Evolutionary conservation across 2,113 vertebrate genomes (phyloP).

Genomic region (Hiodon tergisus): DNA sequence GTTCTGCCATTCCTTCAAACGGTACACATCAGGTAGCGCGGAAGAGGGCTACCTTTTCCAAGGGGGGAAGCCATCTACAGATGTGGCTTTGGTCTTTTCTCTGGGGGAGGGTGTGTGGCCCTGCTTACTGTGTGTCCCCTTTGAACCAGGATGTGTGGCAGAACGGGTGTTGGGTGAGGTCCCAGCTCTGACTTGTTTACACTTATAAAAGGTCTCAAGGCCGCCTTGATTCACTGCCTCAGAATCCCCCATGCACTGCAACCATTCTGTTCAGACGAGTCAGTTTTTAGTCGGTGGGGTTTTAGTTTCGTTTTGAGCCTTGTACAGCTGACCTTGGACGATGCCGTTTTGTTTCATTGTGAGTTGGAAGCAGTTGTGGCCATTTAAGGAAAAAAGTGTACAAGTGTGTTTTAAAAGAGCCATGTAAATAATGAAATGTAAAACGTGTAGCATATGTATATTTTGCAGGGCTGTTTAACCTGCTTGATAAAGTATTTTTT

Average conservation of each 20-base stretch:
- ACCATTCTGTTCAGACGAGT: slow-evolving; percentile 32
- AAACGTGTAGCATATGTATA: slow-evolving; percentile 97
- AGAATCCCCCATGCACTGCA: slow-evolving; percentile 58
- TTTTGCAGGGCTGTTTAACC: slow-evolving; percentile 70
- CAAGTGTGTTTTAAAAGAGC: slow-evolving; percentile 62
- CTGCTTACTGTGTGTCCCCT: slow-evolving; percentile 40
- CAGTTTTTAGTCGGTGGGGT: too few species aligned
- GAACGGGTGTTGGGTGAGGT: slow-evolving; percentile 31
- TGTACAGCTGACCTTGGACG: slow-evolving; percentile 32
- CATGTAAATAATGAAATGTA: slow-evolving; percentile 94
- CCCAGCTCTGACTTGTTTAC: slow-evolving; percentile 55
- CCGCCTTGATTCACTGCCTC: slow-evolving; percentile 33
- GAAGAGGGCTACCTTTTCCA: slow-evolving; percentile 48
- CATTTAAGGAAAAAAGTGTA: slow-evolving; percentile 51
- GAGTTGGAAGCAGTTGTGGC: slow-evolving; percentile 56
- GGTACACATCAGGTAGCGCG: slow-evolving; percentile 39
- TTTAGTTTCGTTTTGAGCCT: slow-evolving; percentile 32
- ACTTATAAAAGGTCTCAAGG: slow-evolving; percentile 25
- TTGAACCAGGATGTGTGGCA: slow-evolving; percentile 20
- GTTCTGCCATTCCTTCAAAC: slow-evolving; percentile 13
- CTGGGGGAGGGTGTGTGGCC: slow-evolving; percentile 18
- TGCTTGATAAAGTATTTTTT: slow-evolving; percentile 90
- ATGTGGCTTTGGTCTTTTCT: slow-evolving; percentile 21
- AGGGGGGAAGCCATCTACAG: slow-evolving; percentile 7
- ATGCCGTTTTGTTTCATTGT: slow-evolving; percentile 45